These are phyloP conservation scores for Meandrusa payeni DNA, from an alignment of 2,888 invertebrate genomes.

Conservation along the genomic window DNA sequence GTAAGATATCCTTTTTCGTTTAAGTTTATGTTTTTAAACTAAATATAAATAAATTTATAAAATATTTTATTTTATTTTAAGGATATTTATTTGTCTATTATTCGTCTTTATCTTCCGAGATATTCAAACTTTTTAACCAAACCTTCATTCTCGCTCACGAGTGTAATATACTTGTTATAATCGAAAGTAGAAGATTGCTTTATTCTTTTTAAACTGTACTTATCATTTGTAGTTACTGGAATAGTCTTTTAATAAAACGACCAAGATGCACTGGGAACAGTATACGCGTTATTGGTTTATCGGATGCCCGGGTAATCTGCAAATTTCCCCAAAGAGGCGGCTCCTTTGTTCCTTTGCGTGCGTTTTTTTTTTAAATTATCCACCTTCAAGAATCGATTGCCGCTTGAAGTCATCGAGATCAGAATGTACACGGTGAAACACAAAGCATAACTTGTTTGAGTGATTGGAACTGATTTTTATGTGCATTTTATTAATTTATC, in stretches of 20 bases:
- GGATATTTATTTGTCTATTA: too few relatives aligned
- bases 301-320: constrained; percentile 74
- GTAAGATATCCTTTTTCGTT: too few relatives aligned
- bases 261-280: too few relatives aligned
- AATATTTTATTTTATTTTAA: too few relatives aligned
- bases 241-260: too few relatives aligned
- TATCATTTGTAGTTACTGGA: background rate
- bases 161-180: too few relatives aligned
- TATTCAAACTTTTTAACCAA: too few relatives aligned
- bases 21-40: too few relatives aligned
- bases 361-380: constrained; percentile 69
- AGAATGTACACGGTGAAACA: constrained; percentile 68
- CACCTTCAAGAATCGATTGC: constrained; percentile 62
- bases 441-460: constrained; percentile 56
- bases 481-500: constrained; percentile 27
- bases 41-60: too few relatives aligned
- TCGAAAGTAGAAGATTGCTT: too few relatives aligned
- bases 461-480: constrained; percentile 51
- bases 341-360: constrained; percentile 61
- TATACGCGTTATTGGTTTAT: constrained; percentile 72
- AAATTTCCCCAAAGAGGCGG: constrained; percentile 68
- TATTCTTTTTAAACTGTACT: background rate
- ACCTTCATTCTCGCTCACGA: too few relatives aligned
- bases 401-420: constrained; percentile 46
- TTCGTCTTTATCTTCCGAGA: too few relatives aligned